These are phyloP conservation scores for Halcyon senegalensis DNA, from an alignment of 2,113 vertebrate genomes.

Conservation along the genomic window DNA sequence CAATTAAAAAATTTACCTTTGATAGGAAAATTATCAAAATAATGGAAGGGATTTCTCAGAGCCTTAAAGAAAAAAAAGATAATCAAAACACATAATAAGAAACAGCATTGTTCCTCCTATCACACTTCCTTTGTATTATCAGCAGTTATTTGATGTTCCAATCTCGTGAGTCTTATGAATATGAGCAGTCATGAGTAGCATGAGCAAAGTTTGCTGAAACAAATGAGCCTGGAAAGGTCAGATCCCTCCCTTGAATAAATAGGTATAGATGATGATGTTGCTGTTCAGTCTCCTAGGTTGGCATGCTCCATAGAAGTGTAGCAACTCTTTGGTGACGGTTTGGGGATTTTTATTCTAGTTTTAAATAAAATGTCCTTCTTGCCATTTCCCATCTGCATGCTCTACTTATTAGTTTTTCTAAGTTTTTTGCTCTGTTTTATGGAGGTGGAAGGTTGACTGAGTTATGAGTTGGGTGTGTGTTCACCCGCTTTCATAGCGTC, in stretches of 20 bases:
- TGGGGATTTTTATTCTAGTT: not conserved
- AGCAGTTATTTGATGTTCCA: slow-evolving; percentile 39
- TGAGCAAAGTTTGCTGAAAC: slow-evolving; percentile 40
- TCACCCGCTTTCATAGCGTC: not conserved
- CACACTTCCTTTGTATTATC: not conserved
- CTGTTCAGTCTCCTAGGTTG: slow-evolving; percentile 19
- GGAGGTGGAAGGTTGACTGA: not conserved
- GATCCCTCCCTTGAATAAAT: slow-evolving; percentile 54
- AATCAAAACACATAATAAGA: not conserved
- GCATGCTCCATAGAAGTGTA: not conserved
- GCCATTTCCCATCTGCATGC: not conserved
- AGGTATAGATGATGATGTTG: not conserved
- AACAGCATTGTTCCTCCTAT: not conserved
- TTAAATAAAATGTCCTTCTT: not conserved
- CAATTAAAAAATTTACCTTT: not conserved
- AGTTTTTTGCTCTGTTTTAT: not conserved
- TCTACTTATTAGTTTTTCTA: not conserved
- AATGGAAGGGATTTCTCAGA: not conserved
- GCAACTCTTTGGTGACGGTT: not conserved
- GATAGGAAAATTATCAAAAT: not conserved
- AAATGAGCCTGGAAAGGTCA: slow-evolving; percentile 41
- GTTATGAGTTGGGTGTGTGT: not conserved
- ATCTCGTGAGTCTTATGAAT: not conserved
- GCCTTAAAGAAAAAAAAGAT: not conserved
- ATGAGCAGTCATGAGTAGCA: slow-evolving; percentile 19